Evolutionary conservation across 2,797 vertebrate genomes (phyloP).

Genomic region (Zalophus californianus): DNA sequence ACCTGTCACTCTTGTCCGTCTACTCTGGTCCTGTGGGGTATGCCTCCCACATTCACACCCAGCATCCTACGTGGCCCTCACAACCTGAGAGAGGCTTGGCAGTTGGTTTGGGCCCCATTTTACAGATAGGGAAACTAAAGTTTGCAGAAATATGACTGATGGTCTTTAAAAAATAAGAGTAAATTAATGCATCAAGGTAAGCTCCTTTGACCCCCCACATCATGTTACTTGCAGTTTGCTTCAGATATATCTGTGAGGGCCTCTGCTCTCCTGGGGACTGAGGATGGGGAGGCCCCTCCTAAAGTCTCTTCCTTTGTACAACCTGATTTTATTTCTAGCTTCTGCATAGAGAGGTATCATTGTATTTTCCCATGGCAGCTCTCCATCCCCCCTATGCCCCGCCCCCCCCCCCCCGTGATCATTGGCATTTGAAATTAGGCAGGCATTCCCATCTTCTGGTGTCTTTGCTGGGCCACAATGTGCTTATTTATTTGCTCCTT

Average conservation of each 20-base stretch:
- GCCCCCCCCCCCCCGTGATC: neutral
- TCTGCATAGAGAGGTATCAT: neutral
- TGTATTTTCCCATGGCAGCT: neutral
- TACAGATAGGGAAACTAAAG: neutral
- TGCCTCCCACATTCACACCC: neutral
- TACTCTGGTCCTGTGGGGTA: neutral
- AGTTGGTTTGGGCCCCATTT: neutral
- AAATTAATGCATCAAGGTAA: neutral
- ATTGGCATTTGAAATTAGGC: constrained; percentile 18
- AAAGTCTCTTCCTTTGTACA: neutral
- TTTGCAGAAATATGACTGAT: neutral
- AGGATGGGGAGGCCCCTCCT: neutral
- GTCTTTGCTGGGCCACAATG: neutral
- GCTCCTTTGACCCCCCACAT: neutral
- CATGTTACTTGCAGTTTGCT: neutral
- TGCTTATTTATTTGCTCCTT: constrained; percentile 18
- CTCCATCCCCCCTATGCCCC: neutral
- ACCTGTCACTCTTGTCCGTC: neutral
- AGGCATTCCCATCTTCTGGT: neutral
- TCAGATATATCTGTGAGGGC: neutral
- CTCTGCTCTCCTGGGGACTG: neutral
- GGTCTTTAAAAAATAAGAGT: neutral
- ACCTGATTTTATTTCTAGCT: neutral
- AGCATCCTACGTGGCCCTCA: neutral
- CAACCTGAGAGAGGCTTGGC: neutral